phyloP scores from a whole-genome alignment of 2,113 vertebrate genomes.

The Balaeniceps rex region DNA sequence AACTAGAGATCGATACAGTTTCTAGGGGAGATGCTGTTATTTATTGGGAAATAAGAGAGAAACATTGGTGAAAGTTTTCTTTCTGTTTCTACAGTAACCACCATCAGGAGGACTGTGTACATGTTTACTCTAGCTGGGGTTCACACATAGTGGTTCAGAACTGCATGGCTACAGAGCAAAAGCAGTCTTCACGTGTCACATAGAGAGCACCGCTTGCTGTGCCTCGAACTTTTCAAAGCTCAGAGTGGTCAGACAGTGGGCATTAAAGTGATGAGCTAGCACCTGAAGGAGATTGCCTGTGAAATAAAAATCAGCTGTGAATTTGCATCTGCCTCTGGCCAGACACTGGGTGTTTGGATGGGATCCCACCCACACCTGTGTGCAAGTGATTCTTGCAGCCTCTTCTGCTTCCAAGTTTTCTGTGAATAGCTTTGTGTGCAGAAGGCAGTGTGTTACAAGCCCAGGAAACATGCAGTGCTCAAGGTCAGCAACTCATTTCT shows the following conservation, averaged over 20 bases:
- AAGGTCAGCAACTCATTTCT: neutral
- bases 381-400: neutral
- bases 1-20: slow-evolving; percentile 50
- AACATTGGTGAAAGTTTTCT: slow-evolving; percentile 25
- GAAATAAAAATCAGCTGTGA: neutral
- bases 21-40: slow-evolving; percentile 47
- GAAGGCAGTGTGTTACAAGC: neutral
- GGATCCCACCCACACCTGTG: neutral
- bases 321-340: neutral
- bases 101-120: neutral
- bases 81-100: slow-evolving; percentile 46
- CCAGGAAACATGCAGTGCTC: neutral
- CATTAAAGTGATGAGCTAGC: neutral
- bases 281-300: neutral
- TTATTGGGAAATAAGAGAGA: slow-evolving; percentile 59
- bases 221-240: neutral
- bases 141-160: neutral
- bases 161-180: neutral
- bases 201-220: neutral
- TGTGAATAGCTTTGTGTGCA: neutral
- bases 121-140: neutral
- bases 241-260: neutral
- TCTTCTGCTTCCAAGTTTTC: neutral
- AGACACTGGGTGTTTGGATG: neutral
- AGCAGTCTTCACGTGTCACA: neutral